Evolutionary conservation across 1,140 invertebrate genomes (phyloP), one percentile per base, ranked within the genome.

Genomic region (Drosophila ironensis): DNA sequence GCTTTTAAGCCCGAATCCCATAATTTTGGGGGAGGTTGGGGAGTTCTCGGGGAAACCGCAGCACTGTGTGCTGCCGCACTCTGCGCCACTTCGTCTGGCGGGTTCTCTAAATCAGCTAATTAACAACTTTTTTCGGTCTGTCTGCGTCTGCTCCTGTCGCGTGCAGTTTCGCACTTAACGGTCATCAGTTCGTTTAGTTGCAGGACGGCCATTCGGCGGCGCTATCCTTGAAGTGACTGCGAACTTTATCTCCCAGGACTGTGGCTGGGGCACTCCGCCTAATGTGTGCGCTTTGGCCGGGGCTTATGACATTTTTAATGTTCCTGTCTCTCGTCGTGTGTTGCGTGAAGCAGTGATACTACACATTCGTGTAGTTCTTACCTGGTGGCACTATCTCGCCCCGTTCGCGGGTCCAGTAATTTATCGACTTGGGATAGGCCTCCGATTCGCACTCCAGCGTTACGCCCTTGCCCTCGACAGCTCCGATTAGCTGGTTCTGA

Each of bases 341-440:
- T n/a, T n/a, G n/a, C n/a, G n/a, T n/a, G n/a, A n/a, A n/a, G n/a
- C n/a, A n/a, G n/a, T n/a, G n/a, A n/a, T n/a, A n/a, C n/a, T n/a
- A n/a, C n/a, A n/a, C n/a, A n/a, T n/a, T n/a, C n/a, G n/a, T 37
- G 0, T 5, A 6, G 4, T 0, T 47, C 92, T 92, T 92, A 96
- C 95, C 94, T 91, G 95, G 93, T 17, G 94, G 92, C 74, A 96
- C 94, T 68, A 95, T 96, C 86, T 95, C 94, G 46, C 94, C 94
- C 22, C 92, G 93, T 60, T 96, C 94, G 66, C 93, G 92, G 16
- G 94, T 95, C 95, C 95, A 96, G 87, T 96, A 96, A 88, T 95
- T 96, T 44, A 96, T 95, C 14, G 96, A 96, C 86, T 95, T 96
- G 0, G 96, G 96, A 91, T 93, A 96, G 1, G 96, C 96, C 89